Base-by-base conservation (phyloP, 2,113 vertebrate genomes). In the Mustelus asterias region DNA sequence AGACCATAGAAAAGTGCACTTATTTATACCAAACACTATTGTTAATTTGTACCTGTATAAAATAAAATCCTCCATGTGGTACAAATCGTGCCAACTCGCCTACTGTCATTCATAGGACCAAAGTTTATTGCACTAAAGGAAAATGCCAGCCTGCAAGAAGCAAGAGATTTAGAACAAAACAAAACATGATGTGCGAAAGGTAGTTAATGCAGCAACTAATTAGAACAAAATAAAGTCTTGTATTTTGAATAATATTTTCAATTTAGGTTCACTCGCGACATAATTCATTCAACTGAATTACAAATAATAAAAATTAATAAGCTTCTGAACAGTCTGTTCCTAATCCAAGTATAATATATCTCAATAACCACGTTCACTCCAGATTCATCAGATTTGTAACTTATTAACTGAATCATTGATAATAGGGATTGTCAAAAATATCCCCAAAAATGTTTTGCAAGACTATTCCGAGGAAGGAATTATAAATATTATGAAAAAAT, bases 341-440 rank as follows among this genome's bases (percentile, higher is more conserved):
- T 93, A 16, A 67, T 65, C 60, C 33, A 93, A 44, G 33, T 14
- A 65, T 65, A 63, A 92, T 44, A 63, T 37, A 93, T 93, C 33
- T 37, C 60, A 67, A 67, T 93, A 93, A 65, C n/a, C 29, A 65
- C 58, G 63, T 65, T 93, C 89, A 65, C 20, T 67, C 22, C 60
- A 65, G 33, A 92, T 93, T 22, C 63, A 37, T n/a, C 89, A 37
- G n/a, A n/a, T 65, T 67, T 67, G 33, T 24, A 67, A 33, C 18
- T 37, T 93, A 37, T 33, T 93, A 93, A 93, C 22, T 65, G 60
- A 65, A 93, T 93, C 60, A 67, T 37, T 65, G 89, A 93, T 93
- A 65, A 93, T 93, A 65, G 20, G 22, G 89, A 65, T 65, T 93
- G 33, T 93, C 89, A 65, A 37, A 93, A 93, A 65, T 67, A 93